Conservation (phyloP, 2,113 vertebrate species). For the Pterocles burchelli region DNA sequence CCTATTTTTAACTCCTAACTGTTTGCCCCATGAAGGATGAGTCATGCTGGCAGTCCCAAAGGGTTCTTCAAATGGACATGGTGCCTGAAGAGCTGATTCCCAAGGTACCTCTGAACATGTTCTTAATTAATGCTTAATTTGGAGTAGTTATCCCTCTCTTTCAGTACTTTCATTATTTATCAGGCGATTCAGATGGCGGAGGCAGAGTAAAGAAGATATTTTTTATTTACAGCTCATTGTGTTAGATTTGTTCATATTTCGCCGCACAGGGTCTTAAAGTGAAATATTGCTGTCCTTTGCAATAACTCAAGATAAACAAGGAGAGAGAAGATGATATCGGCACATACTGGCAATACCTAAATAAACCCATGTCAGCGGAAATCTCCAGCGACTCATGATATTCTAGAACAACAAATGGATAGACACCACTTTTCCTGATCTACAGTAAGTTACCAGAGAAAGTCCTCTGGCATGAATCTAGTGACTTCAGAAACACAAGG, state of each 20-base stretch:
- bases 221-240: background rate
- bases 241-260: background rate
- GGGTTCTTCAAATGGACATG: background rate
- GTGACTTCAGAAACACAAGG: background rate
- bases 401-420: background rate
- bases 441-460: background rate
- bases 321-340: conserved; percentile 23
- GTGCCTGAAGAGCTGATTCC: background rate
- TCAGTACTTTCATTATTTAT: background rate
- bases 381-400: background rate
- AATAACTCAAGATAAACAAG: background rate
- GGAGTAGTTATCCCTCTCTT: background rate
- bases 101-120: background rate
- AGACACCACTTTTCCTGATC: background rate
- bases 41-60: background rate
- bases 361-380: conserved; percentile 9
- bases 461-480: background rate
- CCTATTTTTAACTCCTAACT: background rate
- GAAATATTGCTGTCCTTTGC: background rate
- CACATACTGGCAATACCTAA: background rate
- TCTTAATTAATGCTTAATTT: background rate
- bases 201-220: background rate
- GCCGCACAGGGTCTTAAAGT: background rate
- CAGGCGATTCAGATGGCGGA: background rate
- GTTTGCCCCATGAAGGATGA: background rate